A percentile compares a stretch with the other conserved stretches of the same genome.
Conservation (phyloP, 1,140 invertebrate species). For the Thereuonema tuberculata region DNA sequence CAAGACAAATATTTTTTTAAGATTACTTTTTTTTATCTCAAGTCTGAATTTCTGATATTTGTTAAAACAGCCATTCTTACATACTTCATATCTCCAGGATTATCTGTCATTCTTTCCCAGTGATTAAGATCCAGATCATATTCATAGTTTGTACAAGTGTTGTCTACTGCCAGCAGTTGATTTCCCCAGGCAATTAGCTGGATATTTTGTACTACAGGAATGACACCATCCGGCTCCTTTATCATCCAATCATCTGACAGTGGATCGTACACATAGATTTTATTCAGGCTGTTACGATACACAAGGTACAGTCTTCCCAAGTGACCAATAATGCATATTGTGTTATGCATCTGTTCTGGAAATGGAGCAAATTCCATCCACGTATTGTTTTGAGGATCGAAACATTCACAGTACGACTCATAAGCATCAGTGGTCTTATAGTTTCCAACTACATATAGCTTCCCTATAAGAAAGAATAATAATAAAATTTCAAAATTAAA, state of each 20-base stretch:
- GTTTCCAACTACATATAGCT: no score
- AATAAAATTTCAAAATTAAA: no score
- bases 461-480: no score
- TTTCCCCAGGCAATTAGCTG: not conserved
- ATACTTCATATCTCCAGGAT: slow-evolving; percentile 14
- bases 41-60: slow-evolving; percentile 28
- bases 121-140: not conserved
- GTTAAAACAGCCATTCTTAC: slow-evolving; percentile 12
- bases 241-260: not conserved
- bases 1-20: no score
- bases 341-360: not conserved
- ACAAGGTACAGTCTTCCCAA: not conserved
- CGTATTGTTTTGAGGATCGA: not conserved
- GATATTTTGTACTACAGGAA: not conserved
- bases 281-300: not conserved
- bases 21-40: no score
- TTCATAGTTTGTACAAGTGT: not conserved
- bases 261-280: not conserved
- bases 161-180: not conserved
- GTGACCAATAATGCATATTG: not conserved
- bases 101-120: slow-evolving; percentile 8
- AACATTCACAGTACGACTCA: not conserved
- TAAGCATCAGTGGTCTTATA: no score
- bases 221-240: not conserved
- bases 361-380: not conserved